Conservation (phyloP, 1,140 invertebrate species). For the Drosophila fuyamai region DNA sequence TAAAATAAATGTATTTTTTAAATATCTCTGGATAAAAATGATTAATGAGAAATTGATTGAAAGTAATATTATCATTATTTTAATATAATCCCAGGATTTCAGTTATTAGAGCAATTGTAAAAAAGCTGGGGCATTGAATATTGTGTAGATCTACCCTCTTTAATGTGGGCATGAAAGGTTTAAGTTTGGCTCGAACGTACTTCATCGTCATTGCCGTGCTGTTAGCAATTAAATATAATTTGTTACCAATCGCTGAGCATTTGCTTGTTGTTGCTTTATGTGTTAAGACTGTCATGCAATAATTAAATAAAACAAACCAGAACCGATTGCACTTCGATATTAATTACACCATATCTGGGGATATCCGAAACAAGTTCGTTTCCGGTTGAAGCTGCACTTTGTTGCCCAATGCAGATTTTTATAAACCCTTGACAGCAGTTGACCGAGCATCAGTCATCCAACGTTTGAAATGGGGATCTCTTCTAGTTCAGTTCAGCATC, state of each 20-base stretch:
- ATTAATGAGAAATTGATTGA: background rate
- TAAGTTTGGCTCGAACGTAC: constrained; percentile 4
- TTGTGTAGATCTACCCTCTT: background rate
- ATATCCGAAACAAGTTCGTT: background rate
- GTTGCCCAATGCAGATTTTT: background rate
- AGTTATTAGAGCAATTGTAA: constrained; percentile 1
- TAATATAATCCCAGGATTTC: background rate
- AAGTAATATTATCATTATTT: too few relatives aligned
- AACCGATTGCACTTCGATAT: constrained; percentile 16
- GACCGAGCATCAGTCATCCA: constrained; percentile 4
- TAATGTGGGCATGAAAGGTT: constrained; percentile 9
- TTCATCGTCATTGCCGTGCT: constrained; percentile 50
- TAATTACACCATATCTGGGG: constrained; percentile 10
- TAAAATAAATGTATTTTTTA: too few relatives aligned
- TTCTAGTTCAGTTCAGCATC: background rate
- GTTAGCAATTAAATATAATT: constrained; percentile 51
- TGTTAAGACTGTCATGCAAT: constrained; percentile 49
- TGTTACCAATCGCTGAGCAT: constrained; percentile 26
- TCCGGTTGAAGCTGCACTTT: constrained; percentile 21
- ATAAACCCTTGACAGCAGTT: constrained; percentile 3
- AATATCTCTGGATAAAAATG: background rate
- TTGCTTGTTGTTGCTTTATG: constrained; percentile 49
- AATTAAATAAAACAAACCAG: constrained; percentile 40
- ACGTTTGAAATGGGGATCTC: constrained; percentile 24
- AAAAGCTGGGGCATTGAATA: background rate